Evolutionary conservation across 1,140 invertebrate species (phyloP).

Genomic region (Anoplolepis gracilipes): DNA sequence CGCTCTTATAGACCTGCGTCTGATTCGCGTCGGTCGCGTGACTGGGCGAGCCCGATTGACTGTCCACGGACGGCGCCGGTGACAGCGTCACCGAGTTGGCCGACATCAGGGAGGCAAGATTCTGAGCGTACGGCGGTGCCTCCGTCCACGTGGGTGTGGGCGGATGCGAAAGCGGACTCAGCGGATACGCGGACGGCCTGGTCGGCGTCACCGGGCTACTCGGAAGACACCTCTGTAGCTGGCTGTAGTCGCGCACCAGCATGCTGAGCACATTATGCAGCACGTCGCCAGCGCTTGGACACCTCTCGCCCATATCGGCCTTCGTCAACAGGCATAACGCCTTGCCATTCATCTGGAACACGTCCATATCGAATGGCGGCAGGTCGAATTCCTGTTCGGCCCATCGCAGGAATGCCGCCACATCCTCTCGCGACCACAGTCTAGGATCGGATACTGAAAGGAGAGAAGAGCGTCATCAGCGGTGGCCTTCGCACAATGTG

Average conservation of each 20-base stretch:
- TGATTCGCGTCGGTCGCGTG: constrained; percentile 87
- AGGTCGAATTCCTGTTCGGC: constrained; percentile 97
- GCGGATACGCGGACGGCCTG: constrained; percentile 91
- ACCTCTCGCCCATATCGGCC: constrained; percentile 95
- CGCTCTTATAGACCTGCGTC: constrained; percentile 81
- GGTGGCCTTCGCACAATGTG: too few species aligned
- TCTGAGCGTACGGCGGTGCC: constrained; percentile 87
- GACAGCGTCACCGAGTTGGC: constrained; percentile 95
- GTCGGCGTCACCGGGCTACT: constrained; percentile 94
- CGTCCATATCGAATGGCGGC: constrained; percentile 95
- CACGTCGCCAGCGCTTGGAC: constrained; percentile 96
- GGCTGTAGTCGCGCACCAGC: constrained; percentile 92
- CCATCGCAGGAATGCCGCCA: constrained; percentile 95
- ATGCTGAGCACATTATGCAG: constrained; percentile 97
- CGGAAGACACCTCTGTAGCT: constrained; percentile 91
- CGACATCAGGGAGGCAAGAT: constrained; percentile 88
- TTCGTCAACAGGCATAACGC: constrained; percentile 96
- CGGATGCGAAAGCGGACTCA: constrained; percentile 91
- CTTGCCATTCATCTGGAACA: constrained; percentile 99
- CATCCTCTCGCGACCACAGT: constrained; percentile 96
- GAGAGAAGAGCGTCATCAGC: constrained; percentile 31
- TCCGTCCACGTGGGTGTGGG: constrained; percentile 92
- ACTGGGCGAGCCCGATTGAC: constrained; percentile 93
- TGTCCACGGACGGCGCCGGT: constrained; percentile 95
- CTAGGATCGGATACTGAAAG: constrained; percentile 93